A percentile compares a stretch with the other conserved stretches of the same genome.
phyloP scores from a whole-genome alignment of 1,140 invertebrate genomes.

The Microplitis mediator region DNA sequence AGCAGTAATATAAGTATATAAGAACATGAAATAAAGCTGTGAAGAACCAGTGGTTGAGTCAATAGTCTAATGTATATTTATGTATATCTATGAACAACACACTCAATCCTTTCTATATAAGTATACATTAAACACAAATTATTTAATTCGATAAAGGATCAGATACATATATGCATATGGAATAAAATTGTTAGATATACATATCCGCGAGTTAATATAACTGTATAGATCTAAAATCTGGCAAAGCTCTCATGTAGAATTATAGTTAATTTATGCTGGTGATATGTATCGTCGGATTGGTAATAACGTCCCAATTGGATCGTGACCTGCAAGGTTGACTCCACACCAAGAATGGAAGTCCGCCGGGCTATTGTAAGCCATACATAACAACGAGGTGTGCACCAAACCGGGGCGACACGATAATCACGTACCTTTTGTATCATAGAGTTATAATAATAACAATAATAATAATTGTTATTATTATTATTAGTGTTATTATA shows the following conservation, averaged over 20 bases:
- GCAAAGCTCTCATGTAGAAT: neutral
- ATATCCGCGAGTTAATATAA: no score
- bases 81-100: no score
- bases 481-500: no score
- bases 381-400: conserved; percentile 8
- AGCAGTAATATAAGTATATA: neutral
- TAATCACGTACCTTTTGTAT: no score
- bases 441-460: neutral
- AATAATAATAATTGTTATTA: neutral
- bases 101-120: no score
- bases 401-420: neutral
- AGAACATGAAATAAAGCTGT: no score
- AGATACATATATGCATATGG: no score
- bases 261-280: neutral
- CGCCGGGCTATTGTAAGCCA: neutral
- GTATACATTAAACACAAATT: no score
- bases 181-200: no score
- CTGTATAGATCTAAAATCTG: no score
- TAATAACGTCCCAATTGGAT: conserved; percentile 9
- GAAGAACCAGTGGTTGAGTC: neutral
- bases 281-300: conserved; percentile 5
- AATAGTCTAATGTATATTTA: neutral
- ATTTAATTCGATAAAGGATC: no score
- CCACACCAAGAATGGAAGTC: neutral
- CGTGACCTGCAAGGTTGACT: conserved; percentile 9